Percentiles rank a stretch among this genome's conserved stretches.
These are phyloP conservation scores for Cremastinae sp. DNA, from an alignment of 2,888 invertebrate genomes.

Conservation along the genomic window DNA sequence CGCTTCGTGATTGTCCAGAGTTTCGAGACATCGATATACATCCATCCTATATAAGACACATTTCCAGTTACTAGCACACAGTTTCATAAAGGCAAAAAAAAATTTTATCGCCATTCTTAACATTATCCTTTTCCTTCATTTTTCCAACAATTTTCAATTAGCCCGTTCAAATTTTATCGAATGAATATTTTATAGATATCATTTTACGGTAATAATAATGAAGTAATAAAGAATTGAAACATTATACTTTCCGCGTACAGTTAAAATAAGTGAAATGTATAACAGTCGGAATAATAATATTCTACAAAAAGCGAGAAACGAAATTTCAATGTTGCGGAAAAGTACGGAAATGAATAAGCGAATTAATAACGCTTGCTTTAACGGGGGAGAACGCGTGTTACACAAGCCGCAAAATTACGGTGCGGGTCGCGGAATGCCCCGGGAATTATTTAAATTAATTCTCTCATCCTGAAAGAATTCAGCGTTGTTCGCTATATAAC, in stretches of 20 bases:
- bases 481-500: too few relatives aligned
- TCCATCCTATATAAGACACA: slow-evolving; percentile 5
- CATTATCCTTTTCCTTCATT: too few relatives aligned
- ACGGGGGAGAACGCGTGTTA: slow-evolving; percentile 29
- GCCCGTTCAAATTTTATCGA: background rate
- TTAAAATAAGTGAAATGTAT: too few relatives aligned
- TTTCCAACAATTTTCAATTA: too few relatives aligned
- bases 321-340: too few relatives aligned
- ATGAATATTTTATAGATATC: background rate
- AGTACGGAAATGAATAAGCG: slow-evolving; percentile 3
- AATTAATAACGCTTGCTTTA: slow-evolving; percentile 41
- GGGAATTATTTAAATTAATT: background rate
- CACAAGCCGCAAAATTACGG: slow-evolving; percentile 19
- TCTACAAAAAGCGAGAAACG: too few relatives aligned
- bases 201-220: slow-evolving; percentile 4
- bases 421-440: slow-evolving; percentile 6
- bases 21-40: slow-evolving; percentile 11
- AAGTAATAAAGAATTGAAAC: too few relatives aligned
- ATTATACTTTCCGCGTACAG: too few relatives aligned
- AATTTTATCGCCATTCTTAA: too few relatives aligned
- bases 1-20: background rate
- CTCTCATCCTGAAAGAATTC: background rate
- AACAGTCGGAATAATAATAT: too few relatives aligned
- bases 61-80: background rate
- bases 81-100: background rate